Conservation (phyloP, 2,797 vertebrate genomes). For the Dipus sagitta region DNA sequence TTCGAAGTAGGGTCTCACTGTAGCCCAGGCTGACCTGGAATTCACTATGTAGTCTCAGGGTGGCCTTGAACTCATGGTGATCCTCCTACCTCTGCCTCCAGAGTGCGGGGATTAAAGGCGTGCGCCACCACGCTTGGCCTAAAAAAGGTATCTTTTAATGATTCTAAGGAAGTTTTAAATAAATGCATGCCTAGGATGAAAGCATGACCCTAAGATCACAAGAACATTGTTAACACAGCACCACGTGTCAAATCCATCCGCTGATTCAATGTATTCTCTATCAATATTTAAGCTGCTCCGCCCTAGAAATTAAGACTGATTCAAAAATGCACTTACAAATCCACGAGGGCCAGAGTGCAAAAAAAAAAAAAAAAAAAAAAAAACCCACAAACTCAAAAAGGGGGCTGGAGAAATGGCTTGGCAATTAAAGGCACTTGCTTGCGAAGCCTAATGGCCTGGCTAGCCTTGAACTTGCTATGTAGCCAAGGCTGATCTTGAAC, state of each 20-base stretch:
- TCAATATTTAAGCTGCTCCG: neutral
- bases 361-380: neutral
- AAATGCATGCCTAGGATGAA: neutral
- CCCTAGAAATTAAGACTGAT: constrained; percentile 10
- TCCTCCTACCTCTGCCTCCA: too few relatives aligned
- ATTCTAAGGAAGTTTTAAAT: neutral
- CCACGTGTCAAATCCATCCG: neutral
- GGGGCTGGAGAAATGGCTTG: too few relatives aligned
- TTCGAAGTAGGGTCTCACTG: too few relatives aligned
- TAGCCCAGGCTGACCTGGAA: too few relatives aligned
- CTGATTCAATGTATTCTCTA: neutral
- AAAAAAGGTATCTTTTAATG: neutral
- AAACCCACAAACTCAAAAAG: neutral
- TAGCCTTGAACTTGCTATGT: too few relatives aligned
- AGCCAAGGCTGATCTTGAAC: too few relatives aligned
- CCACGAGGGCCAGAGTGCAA: neutral
- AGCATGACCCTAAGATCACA: neutral
- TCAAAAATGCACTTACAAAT: constrained; percentile 16
- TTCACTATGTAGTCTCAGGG: too few relatives aligned
- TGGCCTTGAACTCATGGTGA: too few relatives aligned
- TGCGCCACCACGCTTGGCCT: too few relatives aligned
- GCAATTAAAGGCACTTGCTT: too few relatives aligned
- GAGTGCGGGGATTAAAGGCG: too few relatives aligned
- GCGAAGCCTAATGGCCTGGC: too few relatives aligned
- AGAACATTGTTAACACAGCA: neutral